phyloP scores from a whole-genome alignment of 2,888 invertebrate species.

The Dyspetes luteomarginatus region DNA sequence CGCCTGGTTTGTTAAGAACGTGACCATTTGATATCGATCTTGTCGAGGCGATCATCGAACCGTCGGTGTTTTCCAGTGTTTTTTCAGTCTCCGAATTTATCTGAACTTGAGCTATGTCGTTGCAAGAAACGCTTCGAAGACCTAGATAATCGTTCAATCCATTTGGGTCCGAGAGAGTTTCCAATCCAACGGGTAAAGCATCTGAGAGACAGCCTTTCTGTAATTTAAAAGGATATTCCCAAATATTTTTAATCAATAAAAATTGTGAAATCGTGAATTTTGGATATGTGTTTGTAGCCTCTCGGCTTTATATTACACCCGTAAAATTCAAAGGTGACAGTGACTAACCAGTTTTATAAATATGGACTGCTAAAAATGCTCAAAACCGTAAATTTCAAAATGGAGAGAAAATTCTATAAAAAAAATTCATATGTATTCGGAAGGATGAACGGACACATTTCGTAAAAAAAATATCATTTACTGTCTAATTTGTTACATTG shows the following conservation, averaged over 20 bases:
- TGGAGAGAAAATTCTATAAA: too few relatives aligned
- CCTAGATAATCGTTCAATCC: slow-evolving; percentile 74
- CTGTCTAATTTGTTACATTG: too few relatives aligned
- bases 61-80: slow-evolving; percentile 72
- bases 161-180: slow-evolving; percentile 71
- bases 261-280: too few relatives aligned
- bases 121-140: slow-evolving; percentile 80
- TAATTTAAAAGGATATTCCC: slow-evolving; percentile 39
- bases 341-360: background rate
- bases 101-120: slow-evolving; percentile 76
- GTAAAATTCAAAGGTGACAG: too few relatives aligned
- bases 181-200: slow-evolving; percentile 84
- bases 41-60: slow-evolving; percentile 70
- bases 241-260: too few relatives aligned
- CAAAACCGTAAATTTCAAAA: background rate
- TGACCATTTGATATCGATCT: slow-evolving; percentile 75
- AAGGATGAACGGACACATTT: too few relatives aligned
- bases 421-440: too few relatives aligned
- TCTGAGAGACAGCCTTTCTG: slow-evolving; percentile 91
- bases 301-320: too few relatives aligned
- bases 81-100: slow-evolving; percentile 67
- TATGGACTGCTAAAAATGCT: background rate
- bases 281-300: too few relatives aligned
- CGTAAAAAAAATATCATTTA: too few relatives aligned
- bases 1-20: slow-evolving; percentile 77